phyloP scores from a whole-genome alignment of 53 echinoderm and acorn worm genomes.

The Arbacia lixula region DNA sequence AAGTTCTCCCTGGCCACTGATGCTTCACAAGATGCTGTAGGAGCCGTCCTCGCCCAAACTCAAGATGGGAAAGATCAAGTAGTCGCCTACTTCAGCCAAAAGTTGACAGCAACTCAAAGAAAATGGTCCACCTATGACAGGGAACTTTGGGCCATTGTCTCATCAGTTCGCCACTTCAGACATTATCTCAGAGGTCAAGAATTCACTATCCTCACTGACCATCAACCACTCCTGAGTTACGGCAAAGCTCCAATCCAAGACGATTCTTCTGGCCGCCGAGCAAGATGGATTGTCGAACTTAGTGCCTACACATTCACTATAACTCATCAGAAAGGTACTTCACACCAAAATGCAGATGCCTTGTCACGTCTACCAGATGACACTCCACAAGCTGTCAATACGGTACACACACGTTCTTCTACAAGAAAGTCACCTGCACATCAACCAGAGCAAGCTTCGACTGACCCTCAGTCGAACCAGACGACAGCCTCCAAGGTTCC shows the following conservation, averaged over 20 bases:
- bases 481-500: background rate
- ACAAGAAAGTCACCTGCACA: no score
- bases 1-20: constrained; percentile 45
- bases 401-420: no score
- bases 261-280: background rate
- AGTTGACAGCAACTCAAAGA: background rate
- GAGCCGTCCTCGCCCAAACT: constrained; percentile 36
- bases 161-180: constrained; percentile 28
- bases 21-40: constrained; percentile 30
- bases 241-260: background rate
- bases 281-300: constrained; percentile 3
- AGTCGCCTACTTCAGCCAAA: constrained; percentile 41
- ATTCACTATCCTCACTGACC: constrained; percentile 26
- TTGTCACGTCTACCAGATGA: no score
- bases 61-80: constrained; percentile 40
- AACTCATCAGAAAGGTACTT: background rate
- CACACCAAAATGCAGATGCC: background rate
- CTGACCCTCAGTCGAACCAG: background rate
- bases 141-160: constrained; percentile 38
- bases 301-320: background rate
- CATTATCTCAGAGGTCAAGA: constrained; percentile 21
- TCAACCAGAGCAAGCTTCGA: no score
- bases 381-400: no score
- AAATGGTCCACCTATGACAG: constrained; percentile 42
- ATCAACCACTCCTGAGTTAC: background rate